Evolutionary conservation across 2,888 invertebrate genomes (phyloP).

Genomic region (Cantharis rufa): DNA sequence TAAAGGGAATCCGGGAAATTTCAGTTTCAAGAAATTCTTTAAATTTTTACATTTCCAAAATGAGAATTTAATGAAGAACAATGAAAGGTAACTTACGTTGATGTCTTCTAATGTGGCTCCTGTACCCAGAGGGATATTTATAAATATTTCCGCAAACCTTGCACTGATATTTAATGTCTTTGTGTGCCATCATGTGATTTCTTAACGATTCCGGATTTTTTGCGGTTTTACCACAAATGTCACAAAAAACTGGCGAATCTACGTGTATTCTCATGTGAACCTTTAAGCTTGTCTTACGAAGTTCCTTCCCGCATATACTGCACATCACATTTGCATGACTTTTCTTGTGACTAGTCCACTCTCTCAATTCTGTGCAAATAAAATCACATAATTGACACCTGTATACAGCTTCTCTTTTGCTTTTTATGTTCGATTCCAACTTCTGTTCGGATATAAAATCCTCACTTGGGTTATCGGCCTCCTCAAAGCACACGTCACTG

Average conservation of each 20-base stretch:
- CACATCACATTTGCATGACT: background rate
- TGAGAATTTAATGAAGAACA: too few relatives aligned
- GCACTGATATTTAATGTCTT: background rate
- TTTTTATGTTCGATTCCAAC: background rate
- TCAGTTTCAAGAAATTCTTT: too few relatives aligned
- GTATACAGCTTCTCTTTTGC: background rate
- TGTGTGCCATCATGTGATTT: background rate
- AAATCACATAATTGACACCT: background rate
- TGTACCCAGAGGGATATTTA: background rate
- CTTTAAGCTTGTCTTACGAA: background rate
- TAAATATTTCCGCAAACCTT: background rate
- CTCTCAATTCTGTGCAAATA: background rate
- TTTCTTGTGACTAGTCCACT: background rate
- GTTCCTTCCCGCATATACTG: background rate
- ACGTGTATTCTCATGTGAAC: background rate
- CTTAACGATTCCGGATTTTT: background rate
- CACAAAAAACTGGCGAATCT: background rate
- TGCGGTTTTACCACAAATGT: background rate
- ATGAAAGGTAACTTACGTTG: background rate
- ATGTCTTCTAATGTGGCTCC: background rate
- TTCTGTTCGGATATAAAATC: background rate
- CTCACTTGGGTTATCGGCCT: background rate
- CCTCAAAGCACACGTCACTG: background rate
- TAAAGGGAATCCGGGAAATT: too few relatives aligned
- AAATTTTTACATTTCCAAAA: too few relatives aligned